Evolutionary conservation across 2,797 vertebrate species (phyloP), one percentile per base, ranked within the genome.

Genomic region (Acestrorhynchus altus): DNA sequence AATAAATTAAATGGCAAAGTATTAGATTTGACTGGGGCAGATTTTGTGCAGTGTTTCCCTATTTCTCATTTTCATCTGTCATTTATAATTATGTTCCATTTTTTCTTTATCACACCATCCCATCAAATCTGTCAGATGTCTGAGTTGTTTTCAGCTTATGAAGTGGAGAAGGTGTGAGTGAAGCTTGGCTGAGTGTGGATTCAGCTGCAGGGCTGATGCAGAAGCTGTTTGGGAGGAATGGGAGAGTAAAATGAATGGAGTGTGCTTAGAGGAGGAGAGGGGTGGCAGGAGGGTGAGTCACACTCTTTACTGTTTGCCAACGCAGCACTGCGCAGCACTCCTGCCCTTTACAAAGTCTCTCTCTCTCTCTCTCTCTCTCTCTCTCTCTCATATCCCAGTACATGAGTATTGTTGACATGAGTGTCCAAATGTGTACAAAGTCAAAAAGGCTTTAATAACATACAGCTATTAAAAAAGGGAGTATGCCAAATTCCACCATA

Each of bases 301-400:
- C 63, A 42, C 64, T 51, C 56, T 63, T 72, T 44, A 51, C 67
- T 80, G 72, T 75, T 47, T 80, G 78, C 67, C 42, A 49, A 26
- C 26, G 67, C 57, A 69, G 78, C 73, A 64, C 44, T 47, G 5
- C 44, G 24, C 59, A 42, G 35, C 42, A 8, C 67, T 52, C 61
- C 24, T 47, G 72, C 47, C 59, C 46, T 69, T 75, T 59, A 47
- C 59, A 54, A 26, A 46, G 12, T 15, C 44, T 15, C 44, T 15
- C 44, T 16, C 12, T 46, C 63, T 59, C 56, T 0, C 12, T 16
- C 24, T 59, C 11, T 28, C 24, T 28, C 56, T 39, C 67, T 52
- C 24, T 57, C 54, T 56, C 22, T 26, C 54, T 56, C 54, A 1
- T 2, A 35, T 35, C 31, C 6, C 31, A 35, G 31, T 35, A 35